phyloP scores from a whole-genome alignment of 2,888 invertebrate species.

The Prostheceraeus crozeri region DNA sequence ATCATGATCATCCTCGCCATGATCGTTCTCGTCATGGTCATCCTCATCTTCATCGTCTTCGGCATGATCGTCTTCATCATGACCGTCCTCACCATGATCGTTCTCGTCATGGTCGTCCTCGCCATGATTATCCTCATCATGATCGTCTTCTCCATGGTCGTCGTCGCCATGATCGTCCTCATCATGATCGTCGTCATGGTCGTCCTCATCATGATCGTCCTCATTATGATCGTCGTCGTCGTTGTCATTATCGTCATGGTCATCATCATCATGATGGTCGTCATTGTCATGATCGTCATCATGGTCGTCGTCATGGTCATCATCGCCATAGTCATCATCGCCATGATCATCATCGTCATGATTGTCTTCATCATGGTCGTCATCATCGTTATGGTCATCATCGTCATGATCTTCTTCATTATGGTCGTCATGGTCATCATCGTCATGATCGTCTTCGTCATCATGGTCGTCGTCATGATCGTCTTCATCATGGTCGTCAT shows the following conservation, averaged over 20 bases:
- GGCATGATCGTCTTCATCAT: neutral
- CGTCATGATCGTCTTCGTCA: neutral
- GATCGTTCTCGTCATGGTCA: neutral
- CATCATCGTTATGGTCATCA: neutral
- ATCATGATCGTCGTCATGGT: neutral
- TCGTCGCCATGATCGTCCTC: neutral
- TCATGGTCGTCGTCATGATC: neutral
- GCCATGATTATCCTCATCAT: neutral
- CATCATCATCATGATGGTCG: neutral
- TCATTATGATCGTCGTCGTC: neutral
- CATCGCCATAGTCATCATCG: neutral
- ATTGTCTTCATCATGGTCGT: neutral
- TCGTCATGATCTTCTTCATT: neutral
- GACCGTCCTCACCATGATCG: neutral
- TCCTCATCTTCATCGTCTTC: neutral
- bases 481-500: neutral
- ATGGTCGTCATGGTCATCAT: neutral
- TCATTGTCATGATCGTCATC: neutral
- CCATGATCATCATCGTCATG: neutral
- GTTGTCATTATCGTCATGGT: neutral
- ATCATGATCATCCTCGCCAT: neutral
- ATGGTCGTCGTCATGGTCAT: neutral
- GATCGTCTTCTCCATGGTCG: neutral
- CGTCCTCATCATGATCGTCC: neutral
- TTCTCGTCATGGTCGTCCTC: neutral